A percentile compares a stretch with the other conserved stretches of the same genome.
Conservation (phyloP, 2,888 invertebrate species). For the Agrypnus murinus region DNA sequence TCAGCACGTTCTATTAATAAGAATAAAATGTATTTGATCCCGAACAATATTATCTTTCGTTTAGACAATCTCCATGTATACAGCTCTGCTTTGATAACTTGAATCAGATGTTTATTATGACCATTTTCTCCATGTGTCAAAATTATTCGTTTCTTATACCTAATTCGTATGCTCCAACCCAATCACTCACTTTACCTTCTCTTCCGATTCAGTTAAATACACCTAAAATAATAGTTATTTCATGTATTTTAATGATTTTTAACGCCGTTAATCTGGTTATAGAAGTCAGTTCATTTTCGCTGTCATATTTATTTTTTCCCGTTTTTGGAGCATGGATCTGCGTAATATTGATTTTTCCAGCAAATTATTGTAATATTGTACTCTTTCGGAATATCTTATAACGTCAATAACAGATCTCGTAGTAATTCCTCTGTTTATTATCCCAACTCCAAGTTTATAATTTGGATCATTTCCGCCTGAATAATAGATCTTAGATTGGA, state of each 20-base stretch:
- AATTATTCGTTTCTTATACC: neutral
- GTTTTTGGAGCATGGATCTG: neutral
- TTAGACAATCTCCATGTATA: too few relatives aligned
- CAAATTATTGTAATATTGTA: neutral
- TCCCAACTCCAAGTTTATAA: conserved; percentile 5
- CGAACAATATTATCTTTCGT: too few relatives aligned
- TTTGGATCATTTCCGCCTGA: neutral
- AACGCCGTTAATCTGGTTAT: neutral
- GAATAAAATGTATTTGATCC: too few relatives aligned
- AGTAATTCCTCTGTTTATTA: neutral
- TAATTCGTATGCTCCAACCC: neutral
- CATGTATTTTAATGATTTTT: conserved; percentile 2
- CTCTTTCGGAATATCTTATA: neutral
- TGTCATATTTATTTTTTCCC: neutral
- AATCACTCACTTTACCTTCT: neutral
- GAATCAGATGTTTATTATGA: neutral
- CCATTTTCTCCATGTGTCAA: neutral
- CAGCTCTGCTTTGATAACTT: too few relatives aligned
- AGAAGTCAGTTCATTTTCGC: neutral
- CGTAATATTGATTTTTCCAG: neutral
- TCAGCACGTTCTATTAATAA: too few relatives aligned
- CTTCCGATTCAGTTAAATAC: neutral
- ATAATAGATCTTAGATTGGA: conserved; percentile 9
- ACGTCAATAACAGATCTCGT: neutral
- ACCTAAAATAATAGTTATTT: neutral